phyloP scores from a whole-genome alignment of 2,797 vertebrate genomes.

The Etheostoma perlongum region DNA sequence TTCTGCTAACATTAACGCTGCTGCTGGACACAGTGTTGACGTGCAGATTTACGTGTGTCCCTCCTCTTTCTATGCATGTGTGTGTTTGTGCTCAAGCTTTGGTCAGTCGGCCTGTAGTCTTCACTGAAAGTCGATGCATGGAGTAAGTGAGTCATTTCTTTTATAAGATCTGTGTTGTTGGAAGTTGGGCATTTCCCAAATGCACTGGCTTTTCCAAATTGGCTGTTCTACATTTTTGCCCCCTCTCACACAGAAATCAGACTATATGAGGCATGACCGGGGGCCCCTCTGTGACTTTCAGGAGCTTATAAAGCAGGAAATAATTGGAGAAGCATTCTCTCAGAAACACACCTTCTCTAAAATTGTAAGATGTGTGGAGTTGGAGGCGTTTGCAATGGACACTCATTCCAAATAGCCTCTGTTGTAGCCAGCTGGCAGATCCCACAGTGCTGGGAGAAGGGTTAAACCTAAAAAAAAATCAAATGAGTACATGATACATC shows the following conservation, averaged over 20 bases:
- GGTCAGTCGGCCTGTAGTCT: conserved; percentile 49
- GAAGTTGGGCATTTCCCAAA: conserved; percentile 63
- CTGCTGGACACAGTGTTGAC: conserved; percentile 57
- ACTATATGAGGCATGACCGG: conserved; percentile 62
- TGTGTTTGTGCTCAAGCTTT: conserved; percentile 23
- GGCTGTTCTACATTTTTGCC: conserved; percentile 69
- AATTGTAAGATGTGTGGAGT: conserved; percentile 31
- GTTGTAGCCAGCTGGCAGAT: conserved; percentile 61
- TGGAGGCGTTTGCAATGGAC: conserved; percentile 32
- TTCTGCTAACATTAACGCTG: conserved; percentile 59
- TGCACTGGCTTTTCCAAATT: conserved; percentile 52
- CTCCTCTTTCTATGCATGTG: not conserved
- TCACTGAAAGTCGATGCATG: conserved; percentile 48
- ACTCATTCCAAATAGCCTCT: conserved; percentile 48
- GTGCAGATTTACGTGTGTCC: conserved; percentile 57
- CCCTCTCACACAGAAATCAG: conserved; percentile 51
- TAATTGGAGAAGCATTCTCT: conserved; percentile 63
- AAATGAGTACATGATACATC: conserved; percentile 53
- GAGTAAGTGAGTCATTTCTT: conserved; percentile 73
- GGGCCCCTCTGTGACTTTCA: conserved; percentile 63
- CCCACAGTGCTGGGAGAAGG: conserved; percentile 37
- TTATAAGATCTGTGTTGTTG: conserved; percentile 66
- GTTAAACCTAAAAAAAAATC: conserved; percentile 48
- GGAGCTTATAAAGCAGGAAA: conserved; percentile 61
- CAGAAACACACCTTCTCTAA: conserved; percentile 52